A percentile compares a stretch with the other conserved stretches of the same genome.
These are phyloP conservation scores for Neodiprion pinetum DNA, from an alignment of 1,140 invertebrate species.

Conservation along the genomic window DNA sequence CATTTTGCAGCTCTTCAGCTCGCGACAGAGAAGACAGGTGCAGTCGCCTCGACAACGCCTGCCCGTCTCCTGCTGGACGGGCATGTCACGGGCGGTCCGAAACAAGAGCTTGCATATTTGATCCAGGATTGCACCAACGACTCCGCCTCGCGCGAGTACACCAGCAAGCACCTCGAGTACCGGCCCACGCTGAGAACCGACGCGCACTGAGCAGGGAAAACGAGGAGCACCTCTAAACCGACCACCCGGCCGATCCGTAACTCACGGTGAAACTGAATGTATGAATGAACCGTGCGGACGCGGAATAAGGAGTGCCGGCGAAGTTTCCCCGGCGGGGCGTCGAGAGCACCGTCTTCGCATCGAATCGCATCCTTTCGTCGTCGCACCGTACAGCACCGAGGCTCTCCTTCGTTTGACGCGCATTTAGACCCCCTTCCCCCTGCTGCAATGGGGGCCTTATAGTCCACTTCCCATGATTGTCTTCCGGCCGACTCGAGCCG, in stretches of 20 bases:
- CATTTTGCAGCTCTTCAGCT: constrained; percentile 61
- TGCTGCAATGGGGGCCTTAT: background rate
- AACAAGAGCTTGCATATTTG: background rate
- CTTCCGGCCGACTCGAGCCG: background rate
- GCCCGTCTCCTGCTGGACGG: constrained; percentile 31
- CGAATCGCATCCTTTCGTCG: background rate
- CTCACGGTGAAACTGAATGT: background rate
- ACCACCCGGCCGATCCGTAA: background rate
- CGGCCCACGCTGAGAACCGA: no score
- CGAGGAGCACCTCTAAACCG: no score
- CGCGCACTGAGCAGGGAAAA: no score
- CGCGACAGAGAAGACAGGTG: constrained; percentile 67
- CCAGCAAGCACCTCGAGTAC: no score
- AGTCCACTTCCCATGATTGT: constrained; percentile 1
- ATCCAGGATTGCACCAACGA: background rate
- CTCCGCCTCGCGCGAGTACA: background rate
- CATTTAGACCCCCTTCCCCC: background rate
- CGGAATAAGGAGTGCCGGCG: background rate
- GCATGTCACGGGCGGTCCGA: constrained; percentile 24
- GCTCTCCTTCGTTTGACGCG: background rate
- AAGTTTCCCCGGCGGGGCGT: no score
- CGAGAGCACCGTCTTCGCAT: background rate
- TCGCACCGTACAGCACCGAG: background rate
- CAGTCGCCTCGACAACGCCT: constrained; percentile 64
- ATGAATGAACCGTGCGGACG: background rate